These are phyloP conservation scores for Orchesella cincta DNA, from an alignment of 1,140 invertebrate species.

Conservation along the genomic window DNA sequence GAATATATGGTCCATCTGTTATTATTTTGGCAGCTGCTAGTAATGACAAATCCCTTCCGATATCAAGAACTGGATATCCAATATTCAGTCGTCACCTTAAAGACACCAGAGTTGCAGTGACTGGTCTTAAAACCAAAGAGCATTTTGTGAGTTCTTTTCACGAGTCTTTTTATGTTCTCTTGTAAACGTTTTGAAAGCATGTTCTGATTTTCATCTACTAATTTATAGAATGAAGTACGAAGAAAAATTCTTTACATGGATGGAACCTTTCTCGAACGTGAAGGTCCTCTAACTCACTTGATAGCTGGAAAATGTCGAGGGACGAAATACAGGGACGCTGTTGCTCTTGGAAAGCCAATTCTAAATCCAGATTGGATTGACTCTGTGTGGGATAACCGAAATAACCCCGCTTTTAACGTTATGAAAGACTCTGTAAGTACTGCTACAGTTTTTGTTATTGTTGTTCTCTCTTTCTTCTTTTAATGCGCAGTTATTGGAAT, in stretches of 20 bases:
- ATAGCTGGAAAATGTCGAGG: slow-evolving; percentile 83
- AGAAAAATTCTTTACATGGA: slow-evolving; percentile 48
- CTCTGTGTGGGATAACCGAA: slow-evolving; percentile 72
- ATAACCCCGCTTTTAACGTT: slow-evolving; percentile 19
- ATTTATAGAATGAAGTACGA: slow-evolving; percentile 48
- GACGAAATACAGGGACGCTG: slow-evolving; percentile 83
- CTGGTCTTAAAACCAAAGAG: slow-evolving; percentile 45
- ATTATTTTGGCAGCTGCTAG: slow-evolving; percentile 32
- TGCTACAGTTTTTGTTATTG: not conserved
- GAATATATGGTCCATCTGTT: slow-evolving; percentile 44
- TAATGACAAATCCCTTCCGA: slow-evolving; percentile 32
- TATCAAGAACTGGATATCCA: slow-evolving; percentile 41
- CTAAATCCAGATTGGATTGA: slow-evolving; percentile 85
- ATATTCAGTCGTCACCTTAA: slow-evolving; percentile 39
- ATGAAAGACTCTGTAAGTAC: slow-evolving; percentile 34
- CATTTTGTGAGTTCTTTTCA: slow-evolving; percentile 38
- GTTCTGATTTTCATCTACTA: not conserved
- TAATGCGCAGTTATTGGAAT: not conserved
- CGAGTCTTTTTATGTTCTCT: not conserved
- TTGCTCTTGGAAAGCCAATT: slow-evolving; percentile 83
- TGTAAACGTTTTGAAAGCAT: not conserved
- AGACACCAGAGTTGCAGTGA: slow-evolving; percentile 39
- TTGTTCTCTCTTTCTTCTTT: not conserved
- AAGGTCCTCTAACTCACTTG: slow-evolving; percentile 73
- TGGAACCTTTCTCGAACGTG: slow-evolving; percentile 44